Evolutionary conservation across 1,140 invertebrate species (phyloP).

Genomic region (Drosophila lini): DNA sequence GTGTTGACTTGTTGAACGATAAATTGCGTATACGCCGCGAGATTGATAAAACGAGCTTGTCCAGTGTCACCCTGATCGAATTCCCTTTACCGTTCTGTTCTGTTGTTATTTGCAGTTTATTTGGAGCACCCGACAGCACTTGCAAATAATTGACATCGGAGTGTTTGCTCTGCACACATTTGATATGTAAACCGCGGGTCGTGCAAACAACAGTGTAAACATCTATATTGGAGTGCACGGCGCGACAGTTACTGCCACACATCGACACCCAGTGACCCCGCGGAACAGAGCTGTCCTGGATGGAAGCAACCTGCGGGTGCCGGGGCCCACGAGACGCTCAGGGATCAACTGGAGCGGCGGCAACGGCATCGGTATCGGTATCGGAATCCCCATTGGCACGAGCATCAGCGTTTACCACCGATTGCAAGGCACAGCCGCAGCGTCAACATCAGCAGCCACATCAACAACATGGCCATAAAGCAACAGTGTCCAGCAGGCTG

Average conservation of each 20-base stretch:
- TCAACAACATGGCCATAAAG: constrained; percentile 78
- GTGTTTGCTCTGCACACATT: constrained; percentile 18
- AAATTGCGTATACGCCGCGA: constrained; percentile 50
- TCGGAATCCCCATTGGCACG: not conserved
- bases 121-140: constrained; percentile 20
- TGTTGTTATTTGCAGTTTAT: constrained; percentile 40
- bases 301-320: constrained; percentile 54
- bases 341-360: constrained; percentile 30
- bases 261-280: constrained; percentile 19
- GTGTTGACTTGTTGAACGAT: constrained; percentile 15
- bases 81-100: constrained; percentile 6
- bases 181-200: constrained; percentile 42
- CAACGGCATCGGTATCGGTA: constrained; percentile 14
- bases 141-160: constrained; percentile 37
- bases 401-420: constrained; percentile 20
- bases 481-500: constrained; percentile 64
- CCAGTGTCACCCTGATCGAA: not conserved
- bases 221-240: constrained; percentile 23
- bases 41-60: not conserved
- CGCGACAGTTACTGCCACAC: constrained; percentile 24
- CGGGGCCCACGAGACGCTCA: constrained; percentile 41
- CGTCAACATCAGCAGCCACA: constrained; percentile 30
- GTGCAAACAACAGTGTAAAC: constrained; percentile 52
- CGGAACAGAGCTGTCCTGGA: constrained; percentile 48
- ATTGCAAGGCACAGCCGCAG: constrained; percentile 53